A percentile compares a stretch with the other conserved stretches of the same genome.
These are phyloP conservation scores for Phocoena sinus DNA, from an alignment of 2,113 vertebrate genomes.

Conservation along the genomic window DNA sequence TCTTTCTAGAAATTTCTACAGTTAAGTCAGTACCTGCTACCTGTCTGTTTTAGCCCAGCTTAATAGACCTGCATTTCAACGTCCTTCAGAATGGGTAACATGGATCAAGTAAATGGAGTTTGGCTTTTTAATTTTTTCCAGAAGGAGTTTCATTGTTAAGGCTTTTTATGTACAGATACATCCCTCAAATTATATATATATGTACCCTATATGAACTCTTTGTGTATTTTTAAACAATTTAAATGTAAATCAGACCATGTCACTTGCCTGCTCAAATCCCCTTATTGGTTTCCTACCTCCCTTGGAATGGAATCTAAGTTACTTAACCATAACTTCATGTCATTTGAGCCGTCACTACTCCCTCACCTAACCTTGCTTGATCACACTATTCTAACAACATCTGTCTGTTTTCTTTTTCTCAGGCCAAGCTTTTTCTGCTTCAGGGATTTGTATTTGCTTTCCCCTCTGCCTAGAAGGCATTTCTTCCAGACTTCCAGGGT, in stretches of 20 bases:
- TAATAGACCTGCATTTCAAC: background rate
- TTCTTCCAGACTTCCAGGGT: background rate
- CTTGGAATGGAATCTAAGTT: background rate
- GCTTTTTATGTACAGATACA: background rate
- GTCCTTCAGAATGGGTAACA: background rate
- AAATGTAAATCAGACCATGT: background rate
- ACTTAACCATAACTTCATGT: background rate
- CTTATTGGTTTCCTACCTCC: background rate
- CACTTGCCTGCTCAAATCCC: background rate
- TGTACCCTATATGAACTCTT: background rate
- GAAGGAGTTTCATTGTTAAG: background rate
- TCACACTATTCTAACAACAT: background rate
- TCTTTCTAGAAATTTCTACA: background rate
- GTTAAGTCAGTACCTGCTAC: background rate
- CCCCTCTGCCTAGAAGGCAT: background rate
- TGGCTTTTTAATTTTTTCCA: constrained; percentile 26
- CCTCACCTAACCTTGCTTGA: background rate
- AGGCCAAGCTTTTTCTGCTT: background rate
- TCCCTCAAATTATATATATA: background rate
- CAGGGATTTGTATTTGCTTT: background rate
- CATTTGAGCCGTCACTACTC: background rate
- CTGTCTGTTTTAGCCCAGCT: background rate
- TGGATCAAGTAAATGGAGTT: background rate
- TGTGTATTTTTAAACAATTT: background rate
- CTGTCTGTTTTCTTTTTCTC: background rate